These are phyloP conservation scores for Lithodes maja DNA, from an alignment of 2,888 invertebrate species.

Conservation along the genomic window DNA sequence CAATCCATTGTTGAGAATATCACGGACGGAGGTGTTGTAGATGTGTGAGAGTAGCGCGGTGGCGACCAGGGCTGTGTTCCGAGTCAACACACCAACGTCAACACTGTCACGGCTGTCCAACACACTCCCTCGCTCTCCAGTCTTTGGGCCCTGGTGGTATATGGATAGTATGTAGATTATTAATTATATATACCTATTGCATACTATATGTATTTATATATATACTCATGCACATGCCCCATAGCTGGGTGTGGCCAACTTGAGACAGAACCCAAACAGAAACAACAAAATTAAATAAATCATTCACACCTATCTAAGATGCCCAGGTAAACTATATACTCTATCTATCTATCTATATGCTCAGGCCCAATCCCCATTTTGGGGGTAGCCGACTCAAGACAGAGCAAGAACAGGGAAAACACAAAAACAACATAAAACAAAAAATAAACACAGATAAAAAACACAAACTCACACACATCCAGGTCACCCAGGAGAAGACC, in stretches of 20 bases:
- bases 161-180: neutral
- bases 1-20: slow-evolving; percentile 84
- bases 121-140: slow-evolving; percentile 74
- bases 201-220: neutral
- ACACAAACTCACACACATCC: no score
- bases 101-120: slow-evolving; percentile 80
- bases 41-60: slow-evolving; percentile 77
- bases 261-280: no score
- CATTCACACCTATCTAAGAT: no score
- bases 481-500: no score
- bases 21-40: slow-evolving; percentile 81
- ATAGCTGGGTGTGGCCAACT: no score
- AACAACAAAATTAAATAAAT: slow-evolving; percentile 26
- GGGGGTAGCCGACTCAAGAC: no score
- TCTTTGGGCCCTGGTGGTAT: slow-evolving; percentile 58
- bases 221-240: neutral
- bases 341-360: no score
- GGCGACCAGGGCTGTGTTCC: slow-evolving; percentile 79
- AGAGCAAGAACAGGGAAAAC: no score
- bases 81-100: slow-evolving; percentile 79
- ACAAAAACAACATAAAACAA: no score
- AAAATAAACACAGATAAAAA: no score
- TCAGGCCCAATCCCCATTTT: no score
- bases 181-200: neutral
- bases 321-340: no score